Percentiles rank a stretch among this genome's conserved stretches.
Evolutionary conservation across 92 coral and sea anemone species (phyloP).

Genomic region (Parazoanthus swiftii): DNA sequence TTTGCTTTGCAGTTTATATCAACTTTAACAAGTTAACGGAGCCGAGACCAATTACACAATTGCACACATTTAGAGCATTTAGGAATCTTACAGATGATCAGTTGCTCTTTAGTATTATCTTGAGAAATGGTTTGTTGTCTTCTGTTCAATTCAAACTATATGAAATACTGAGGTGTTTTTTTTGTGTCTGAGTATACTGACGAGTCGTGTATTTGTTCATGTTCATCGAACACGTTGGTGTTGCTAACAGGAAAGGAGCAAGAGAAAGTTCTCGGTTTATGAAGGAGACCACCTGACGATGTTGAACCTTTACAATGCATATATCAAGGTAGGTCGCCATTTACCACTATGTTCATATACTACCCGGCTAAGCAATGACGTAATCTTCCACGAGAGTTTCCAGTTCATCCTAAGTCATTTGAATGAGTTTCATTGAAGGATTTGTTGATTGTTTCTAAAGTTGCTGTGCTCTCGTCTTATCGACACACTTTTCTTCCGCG

Average conservation of each 20-base stretch:
- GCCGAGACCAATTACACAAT: too few species aligned
- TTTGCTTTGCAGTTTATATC: too few species aligned
- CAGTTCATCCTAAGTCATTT: neutral
- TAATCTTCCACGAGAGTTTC: neutral
- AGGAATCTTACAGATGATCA: too few species aligned
- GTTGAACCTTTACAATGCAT: conserved; percentile 83
- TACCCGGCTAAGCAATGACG: neutral
- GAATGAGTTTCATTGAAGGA: neutral
- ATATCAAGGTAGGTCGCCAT: conserved; percentile 63
- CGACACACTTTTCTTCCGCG: neutral
- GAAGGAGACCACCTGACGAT: conserved; percentile 97
- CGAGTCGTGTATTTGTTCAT: neutral
- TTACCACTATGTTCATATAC: neutral
- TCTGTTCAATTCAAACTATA: too few species aligned
- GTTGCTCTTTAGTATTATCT: too few species aligned
- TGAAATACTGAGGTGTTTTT: too few species aligned
- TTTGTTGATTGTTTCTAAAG: neutral
- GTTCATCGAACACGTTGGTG: neutral
- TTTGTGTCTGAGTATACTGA: too few species aligned
- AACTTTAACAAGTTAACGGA: too few species aligned
- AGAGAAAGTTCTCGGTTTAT: conserved; percentile 83
- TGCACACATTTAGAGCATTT: too few species aligned
- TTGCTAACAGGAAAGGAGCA: conserved; percentile 71
- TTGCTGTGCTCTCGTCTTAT: neutral
- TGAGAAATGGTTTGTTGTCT: too few species aligned